Evolutionary conservation across 2,888 invertebrate species (phyloP).

Genomic region (Drosophila ustulata): DNA sequence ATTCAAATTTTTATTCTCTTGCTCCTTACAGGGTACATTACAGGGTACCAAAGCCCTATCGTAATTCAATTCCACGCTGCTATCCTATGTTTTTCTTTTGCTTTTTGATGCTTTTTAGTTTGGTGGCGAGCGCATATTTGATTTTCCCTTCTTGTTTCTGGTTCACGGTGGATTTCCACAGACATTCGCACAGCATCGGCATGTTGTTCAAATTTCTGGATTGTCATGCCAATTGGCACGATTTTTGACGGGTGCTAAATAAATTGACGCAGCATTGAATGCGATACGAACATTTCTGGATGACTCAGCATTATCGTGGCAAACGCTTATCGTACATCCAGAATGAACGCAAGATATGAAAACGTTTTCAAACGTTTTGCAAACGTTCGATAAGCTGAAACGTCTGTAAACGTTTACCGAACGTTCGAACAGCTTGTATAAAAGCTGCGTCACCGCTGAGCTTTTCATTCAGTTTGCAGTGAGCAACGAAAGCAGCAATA

Average conservation of each 20-base stretch:
- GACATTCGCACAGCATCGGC: slow-evolving; percentile 20
- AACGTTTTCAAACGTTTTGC: slow-evolving; percentile 26
- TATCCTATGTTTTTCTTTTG: slow-evolving; percentile 50
- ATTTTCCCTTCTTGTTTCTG: slow-evolving; percentile 47
- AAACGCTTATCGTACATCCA: slow-evolving; percentile 32
- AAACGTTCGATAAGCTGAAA: slow-evolving; percentile 19
- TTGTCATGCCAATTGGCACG: slow-evolving; percentile 50
- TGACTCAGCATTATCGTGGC: slow-evolving; percentile 32
- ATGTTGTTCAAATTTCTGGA: slow-evolving; percentile 31
- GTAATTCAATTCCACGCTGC: slow-evolving; percentile 17
- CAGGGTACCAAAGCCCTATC: not conserved
- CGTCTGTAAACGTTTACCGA: slow-evolving; percentile 39
- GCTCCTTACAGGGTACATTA: slow-evolving; percentile 7
- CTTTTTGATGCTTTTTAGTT: slow-evolving; percentile 48
- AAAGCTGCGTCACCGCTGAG: slow-evolving; percentile 31
- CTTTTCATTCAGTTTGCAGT: slow-evolving; percentile 33
- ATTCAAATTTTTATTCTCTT: too few species aligned
- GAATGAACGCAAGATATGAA: slow-evolving; percentile 7
- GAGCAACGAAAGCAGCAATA: slow-evolving; percentile 15
- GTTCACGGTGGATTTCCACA: slow-evolving; percentile 40
- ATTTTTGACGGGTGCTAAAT: slow-evolving; percentile 35
- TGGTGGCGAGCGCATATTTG: slow-evolving; percentile 62
- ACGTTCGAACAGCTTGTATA: slow-evolving; percentile 27
- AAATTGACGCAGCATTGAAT: slow-evolving; percentile 40
- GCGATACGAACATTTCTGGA: slow-evolving; percentile 12